A percentile compares a stretch with the other conserved stretches of the same genome.
These are phyloP conservation scores for Sebastes cheni DNA, from an alignment of 2,797 vertebrate genomes.

Conservation along the genomic window DNA sequence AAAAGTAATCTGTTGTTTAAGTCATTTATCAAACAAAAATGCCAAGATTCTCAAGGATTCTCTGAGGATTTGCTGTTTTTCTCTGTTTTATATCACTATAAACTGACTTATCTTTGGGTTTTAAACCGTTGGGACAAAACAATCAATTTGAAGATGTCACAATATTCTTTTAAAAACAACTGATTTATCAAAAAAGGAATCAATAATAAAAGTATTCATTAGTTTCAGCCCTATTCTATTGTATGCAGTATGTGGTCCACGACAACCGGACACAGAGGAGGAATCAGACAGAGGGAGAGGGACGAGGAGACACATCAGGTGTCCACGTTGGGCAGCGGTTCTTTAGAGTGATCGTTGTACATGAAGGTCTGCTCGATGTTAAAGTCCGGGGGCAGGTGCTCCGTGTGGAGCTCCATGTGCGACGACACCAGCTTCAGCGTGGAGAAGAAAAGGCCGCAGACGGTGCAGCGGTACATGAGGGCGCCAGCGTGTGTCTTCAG, in stretches of 20 bases:
- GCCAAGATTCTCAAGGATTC: neutral
- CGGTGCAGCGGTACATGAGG: conserved; percentile 97
- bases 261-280: conserved; percentile 16
- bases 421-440: conserved; percentile 97
- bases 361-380: conserved; percentile 99
- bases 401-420: conserved; percentile 95
- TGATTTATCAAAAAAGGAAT: neutral
- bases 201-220: neutral
- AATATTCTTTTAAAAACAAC: neutral
- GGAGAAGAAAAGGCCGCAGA: conserved; percentile 96
- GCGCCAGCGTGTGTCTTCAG: conserved; percentile 97
- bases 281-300: neutral
- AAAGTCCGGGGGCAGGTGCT: conserved; percentile 93
- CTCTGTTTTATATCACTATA: neutral
- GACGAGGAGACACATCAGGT: conserved; percentile 76
- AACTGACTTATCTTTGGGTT: neutral
- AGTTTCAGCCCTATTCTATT: neutral
- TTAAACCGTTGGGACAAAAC: neutral
- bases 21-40: neutral
- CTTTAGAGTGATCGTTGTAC: conserved; percentile 99
- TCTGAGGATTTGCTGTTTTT: neutral
- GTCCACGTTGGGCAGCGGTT: conserved; percentile 86
- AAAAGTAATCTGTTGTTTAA: neutral
- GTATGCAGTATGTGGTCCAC: conserved; percentile 32
- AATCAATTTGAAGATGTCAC: neutral